Percentiles rank a stretch among this genome's conserved stretches.
phyloP scores from a whole-genome alignment of 2,797 vertebrate genomes.

The Peromyscus nudipes region DNA sequence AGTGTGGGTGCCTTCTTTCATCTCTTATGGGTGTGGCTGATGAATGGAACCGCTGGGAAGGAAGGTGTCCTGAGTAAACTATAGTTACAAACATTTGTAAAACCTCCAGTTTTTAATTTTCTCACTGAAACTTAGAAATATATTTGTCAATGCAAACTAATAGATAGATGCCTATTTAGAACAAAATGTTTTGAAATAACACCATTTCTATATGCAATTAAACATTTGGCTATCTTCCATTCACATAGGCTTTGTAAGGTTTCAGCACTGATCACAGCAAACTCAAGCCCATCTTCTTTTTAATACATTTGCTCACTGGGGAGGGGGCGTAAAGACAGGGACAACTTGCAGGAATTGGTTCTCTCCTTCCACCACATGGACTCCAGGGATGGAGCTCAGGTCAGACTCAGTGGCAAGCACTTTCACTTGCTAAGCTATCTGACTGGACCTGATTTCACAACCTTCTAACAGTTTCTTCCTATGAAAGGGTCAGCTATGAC shows the following conservation, averaged over 20 bases:
- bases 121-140: constrained; percentile 4
- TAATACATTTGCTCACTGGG: not conserved
- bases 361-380: not conserved
- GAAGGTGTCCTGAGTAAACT: constrained; percentile 1
- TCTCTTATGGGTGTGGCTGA: not conserved
- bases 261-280: constrained; percentile 31
- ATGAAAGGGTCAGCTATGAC: not conserved
- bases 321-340: not conserved
- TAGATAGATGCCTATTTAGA: not conserved
- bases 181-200: constrained; percentile 56
- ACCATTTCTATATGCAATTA: constrained; percentile 49
- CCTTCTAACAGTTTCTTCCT: not conserved
- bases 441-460: constrained; percentile 9
- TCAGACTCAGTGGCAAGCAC: not conserved
- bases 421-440: not conserved
- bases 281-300: not conserved
- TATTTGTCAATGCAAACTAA: constrained; percentile 31
- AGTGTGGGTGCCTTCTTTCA: constrained; percentile 16
- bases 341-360: not conserved
- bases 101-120: not conserved
- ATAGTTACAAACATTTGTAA: not conserved
- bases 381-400: not conserved
- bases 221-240: constrained; percentile 50
- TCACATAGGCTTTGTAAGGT: constrained; percentile 51
- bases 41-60: not conserved